These are phyloP conservation scores for Phodopus roborovskii DNA, from an alignment of 2,113 vertebrate genomes.

Conservation along the genomic window DNA sequence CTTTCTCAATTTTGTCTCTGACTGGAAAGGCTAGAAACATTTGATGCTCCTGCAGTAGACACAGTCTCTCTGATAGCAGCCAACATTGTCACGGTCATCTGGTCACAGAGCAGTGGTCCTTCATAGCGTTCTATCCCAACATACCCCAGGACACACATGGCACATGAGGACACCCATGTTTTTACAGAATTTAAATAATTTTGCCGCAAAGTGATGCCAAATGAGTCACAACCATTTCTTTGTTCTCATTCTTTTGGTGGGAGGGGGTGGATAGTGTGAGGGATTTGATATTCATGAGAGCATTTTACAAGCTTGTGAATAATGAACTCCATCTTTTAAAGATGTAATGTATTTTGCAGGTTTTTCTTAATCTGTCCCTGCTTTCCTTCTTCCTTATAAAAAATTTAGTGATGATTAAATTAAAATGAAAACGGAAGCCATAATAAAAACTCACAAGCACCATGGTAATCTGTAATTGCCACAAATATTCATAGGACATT, in stretches of 20 bases:
- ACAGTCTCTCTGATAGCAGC: background rate
- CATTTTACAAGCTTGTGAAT: conserved; percentile 66
- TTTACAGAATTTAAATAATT: conserved; percentile 16
- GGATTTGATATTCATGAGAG: conserved; percentile 63
- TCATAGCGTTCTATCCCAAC: background rate
- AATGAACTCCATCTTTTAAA: conserved; percentile 74
- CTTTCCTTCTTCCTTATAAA: conserved; percentile 69
- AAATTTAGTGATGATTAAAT: conserved; percentile 75
- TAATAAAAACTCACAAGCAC: conserved; percentile 62
- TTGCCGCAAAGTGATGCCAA: conserved; percentile 36
- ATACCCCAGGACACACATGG: background rate
- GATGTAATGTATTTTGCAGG: conserved; percentile 56
- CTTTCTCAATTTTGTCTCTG: conserved; percentile 8
- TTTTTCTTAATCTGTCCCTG: conserved; percentile 70
- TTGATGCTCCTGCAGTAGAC: background rate
- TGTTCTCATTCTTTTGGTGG: background rate
- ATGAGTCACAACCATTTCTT: background rate
- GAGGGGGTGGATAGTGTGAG: background rate
- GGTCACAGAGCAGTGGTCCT: background rate
- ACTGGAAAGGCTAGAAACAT: background rate
- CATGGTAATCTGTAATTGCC: conserved; percentile 52
- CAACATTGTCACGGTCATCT: background rate
- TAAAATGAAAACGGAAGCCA: conserved; percentile 66
- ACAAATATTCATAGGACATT: background rate
- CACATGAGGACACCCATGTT: background rate